Base-by-base conservation (phyloP, 2,888 invertebrate species). In the Phyllotreta striolata region DNA sequence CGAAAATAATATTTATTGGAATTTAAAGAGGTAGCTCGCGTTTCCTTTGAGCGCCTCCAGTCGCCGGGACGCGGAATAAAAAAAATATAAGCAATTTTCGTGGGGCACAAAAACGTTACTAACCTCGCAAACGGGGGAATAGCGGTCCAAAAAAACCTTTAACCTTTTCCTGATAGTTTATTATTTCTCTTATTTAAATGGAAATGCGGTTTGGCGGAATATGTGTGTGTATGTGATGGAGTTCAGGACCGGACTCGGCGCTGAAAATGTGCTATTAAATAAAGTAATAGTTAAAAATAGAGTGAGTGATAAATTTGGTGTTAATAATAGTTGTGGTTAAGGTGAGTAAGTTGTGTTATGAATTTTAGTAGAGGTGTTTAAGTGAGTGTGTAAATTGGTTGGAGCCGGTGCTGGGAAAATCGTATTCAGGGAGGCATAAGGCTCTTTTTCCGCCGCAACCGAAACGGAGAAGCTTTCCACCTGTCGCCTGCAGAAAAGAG, bases 401-500 rank as follows among this genome's bases (percentile, higher is more conserved):
- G 12, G 41, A 47, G n/a, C 59, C 59, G 59, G 37, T 59, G 37
- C 59, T 59, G 40, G 43, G 12, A 5, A 34, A 49, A 49, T 56
- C 34, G 40, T 63, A 46, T 47, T 56, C 55, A 39, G n/a, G 43
- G 54, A 64, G 49, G 66, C 55, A 51, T 55, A 62, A 64, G 41
- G 43, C 56, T 46, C 59, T 61, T 64, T 65, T 64, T 63, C 60
- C 61, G 58, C 56, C 57, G 52, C 61, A 44, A 56, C 37, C 38
- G 39, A 24, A 54, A 49, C 14, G 47, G 41, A 40, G 55, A 49
- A 46, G 47, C 38, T 40, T 62, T 67, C 62, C 66, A 68, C 70
- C 68, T 68, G 70, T 70, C 70, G 67, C 12, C 60, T 43, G 51
- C 70, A 69, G 69, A 67, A 69, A 69, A 57, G 61, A 67, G 58